Evolutionary conservation across 1,140 invertebrate genomes (phyloP).

Genomic region (Hycleus cichorii): DNA sequence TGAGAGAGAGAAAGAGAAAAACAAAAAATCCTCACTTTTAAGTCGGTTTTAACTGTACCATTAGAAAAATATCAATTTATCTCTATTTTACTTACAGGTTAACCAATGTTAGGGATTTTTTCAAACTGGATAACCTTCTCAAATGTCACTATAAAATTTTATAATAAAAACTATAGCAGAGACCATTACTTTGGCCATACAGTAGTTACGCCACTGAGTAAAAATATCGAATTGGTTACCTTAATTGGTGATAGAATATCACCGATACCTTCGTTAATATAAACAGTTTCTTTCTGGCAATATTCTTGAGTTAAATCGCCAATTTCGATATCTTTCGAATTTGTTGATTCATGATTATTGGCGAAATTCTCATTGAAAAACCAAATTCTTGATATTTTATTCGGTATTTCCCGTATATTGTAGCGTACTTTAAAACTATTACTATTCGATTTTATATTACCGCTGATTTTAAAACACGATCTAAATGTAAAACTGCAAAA

Average conservation of each 20-base stretch:
- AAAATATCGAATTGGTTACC: slow-evolving; percentile 33
- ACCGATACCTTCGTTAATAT: slow-evolving; percentile 74
- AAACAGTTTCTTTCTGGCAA: slow-evolving; percentile 68
- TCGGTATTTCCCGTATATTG: slow-evolving; percentile 25
- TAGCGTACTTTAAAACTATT: slow-evolving; percentile 23
- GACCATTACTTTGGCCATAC: background rate
- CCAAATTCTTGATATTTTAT: slow-evolving; percentile 66
- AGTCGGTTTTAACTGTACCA: too few relatives aligned
- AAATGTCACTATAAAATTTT: too few relatives aligned
- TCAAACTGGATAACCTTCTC: too few relatives aligned
- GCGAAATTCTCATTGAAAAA: slow-evolving; percentile 47
- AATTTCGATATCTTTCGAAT: slow-evolving; percentile 15
- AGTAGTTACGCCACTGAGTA: background rate
- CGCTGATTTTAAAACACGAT: slow-evolving; percentile 73
- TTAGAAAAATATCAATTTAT: too few relatives aligned
- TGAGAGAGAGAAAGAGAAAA: too few relatives aligned
- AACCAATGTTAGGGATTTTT: too few relatives aligned
- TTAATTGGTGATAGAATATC: slow-evolving; percentile 80
- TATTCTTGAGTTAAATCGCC: slow-evolving; percentile 31
- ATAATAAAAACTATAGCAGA: too few relatives aligned
- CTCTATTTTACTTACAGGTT: too few relatives aligned
- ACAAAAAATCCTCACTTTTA: too few relatives aligned
- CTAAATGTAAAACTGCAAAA: slow-evolving; percentile 70
- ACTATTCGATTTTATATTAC: slow-evolving; percentile 7
- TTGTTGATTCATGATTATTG: slow-evolving; percentile 21